Percentiles rank a stretch among this genome's conserved stretches.
These are phyloP conservation scores for Drosophila pseudotalamancana DNA, from an alignment of 2,888 invertebrate genomes.

Conservation along the genomic window DNA sequence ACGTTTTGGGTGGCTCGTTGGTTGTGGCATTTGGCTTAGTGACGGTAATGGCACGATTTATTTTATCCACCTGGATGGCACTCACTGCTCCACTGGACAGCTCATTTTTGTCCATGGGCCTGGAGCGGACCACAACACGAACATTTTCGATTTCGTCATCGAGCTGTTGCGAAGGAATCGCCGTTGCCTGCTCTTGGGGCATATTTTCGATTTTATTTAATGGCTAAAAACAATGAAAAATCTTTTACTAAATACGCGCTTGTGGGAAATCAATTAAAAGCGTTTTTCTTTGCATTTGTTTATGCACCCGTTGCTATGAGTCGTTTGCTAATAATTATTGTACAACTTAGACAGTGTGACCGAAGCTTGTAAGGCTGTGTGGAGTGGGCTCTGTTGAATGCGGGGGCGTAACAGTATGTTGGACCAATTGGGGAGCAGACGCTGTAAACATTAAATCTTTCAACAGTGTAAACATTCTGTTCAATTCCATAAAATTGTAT, in stretches of 20 bases:
- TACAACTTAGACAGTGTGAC: constrained; percentile 34
- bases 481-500: too few species aligned
- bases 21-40: constrained; percentile 89
- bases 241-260: constrained; percentile 14
- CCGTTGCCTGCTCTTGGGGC: constrained; percentile 68
- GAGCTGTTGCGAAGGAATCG: constrained; percentile 84
- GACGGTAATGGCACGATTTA: constrained; percentile 91
- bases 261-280: constrained; percentile 28
- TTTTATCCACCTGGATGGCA: constrained; percentile 91
- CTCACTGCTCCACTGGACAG: constrained; percentile 88
- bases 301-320: constrained; percentile 64
- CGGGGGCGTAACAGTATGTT: constrained; percentile 28
- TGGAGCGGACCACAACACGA: constrained; percentile 96
- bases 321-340: constrained; percentile 33
- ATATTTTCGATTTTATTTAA: constrained; percentile 37
- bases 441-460: neutral
- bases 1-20: constrained; percentile 93
- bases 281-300: constrained; percentile 64
- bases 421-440: neutral
- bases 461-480: neutral
- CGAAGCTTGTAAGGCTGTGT: constrained; percentile 4
- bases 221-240: constrained; percentile 2
- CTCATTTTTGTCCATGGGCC: constrained; percentile 96
- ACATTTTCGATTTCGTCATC: constrained; percentile 94
- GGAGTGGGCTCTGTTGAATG: constrained; percentile 12